Evolutionary conservation across 2,797 vertebrate species (phyloP), one percentile per base, ranked within the genome.

Genomic region (Danio choprae): DNA sequence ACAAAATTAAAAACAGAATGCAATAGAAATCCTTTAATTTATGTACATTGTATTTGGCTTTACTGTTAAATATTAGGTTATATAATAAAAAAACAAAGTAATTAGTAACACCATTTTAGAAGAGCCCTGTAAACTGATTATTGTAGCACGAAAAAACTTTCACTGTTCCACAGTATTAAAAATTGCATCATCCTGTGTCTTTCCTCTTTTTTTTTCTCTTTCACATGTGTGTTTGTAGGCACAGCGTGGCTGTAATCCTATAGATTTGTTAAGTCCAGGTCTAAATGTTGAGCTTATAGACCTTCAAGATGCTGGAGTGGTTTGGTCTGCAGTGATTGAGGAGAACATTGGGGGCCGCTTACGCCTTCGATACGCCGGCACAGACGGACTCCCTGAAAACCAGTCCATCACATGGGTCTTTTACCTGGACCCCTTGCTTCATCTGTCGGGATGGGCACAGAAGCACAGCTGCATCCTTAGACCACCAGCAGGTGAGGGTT

Each of bases 341-440:
- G 97, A 98, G 56, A 99, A 98, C 1, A 90, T 97, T 0, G 97
- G 97, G 0, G 98, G 98, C 9, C 93, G 97, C 80, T 94, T 99
- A 72, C 95, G 95, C 83, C 79, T 99, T 75, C 88, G 93, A 13
- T 96, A 97, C 0, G 89, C 95, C 12, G 97, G 98, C 82, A 93
- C 97, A 3, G 93, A 94, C 55, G 92, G 91, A 53, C 92, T 92
- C 53, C 93, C 96, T n/a, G 91, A 89, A 70, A 91, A 92, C 51
- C 93, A 94, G 13, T 88, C 94, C 12, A 94, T 95, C 91, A 90
- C 95, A 7, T 97, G 97, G 96, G 89, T 97, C 3, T 99, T 97
- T 90, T 99, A 98, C 89, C 93, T 99, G 87, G 95, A 97, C 90
- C 96, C 97, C 4, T 94, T 94, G 82, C 95, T 99, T 84, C 97